Evolutionary conservation across 2,797 vertebrate genomes (phyloP), one percentile per base, ranked within the genome.

Genomic region (Poeciliopsis paucimaculata): DNA sequence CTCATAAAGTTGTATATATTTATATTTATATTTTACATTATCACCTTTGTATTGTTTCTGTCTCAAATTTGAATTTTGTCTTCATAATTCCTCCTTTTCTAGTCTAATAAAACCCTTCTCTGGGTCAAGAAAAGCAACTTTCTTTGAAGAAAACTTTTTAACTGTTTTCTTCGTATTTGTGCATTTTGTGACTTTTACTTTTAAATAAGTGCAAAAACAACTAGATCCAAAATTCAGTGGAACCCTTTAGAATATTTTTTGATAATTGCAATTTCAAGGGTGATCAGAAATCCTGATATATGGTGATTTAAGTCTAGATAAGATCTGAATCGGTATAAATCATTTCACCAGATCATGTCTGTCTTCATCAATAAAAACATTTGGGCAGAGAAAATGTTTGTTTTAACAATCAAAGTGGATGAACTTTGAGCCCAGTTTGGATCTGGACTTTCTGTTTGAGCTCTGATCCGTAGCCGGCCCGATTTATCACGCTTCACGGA

Each of bases 401-500:
- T 18, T 39, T 66, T 23, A 31, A 3, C n/a, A 53, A 23, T 53
- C 16, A 39, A 66, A 66, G 31, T 39, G 62, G 62, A 39, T 39
- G 18, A 66, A 11, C 62, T 66, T 34, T 66, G 79, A 12, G n/a
- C 72, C 23, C 12, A 70, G 82, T 89, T 88, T 86, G 81, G 39
- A 0, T 88, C 86, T 85, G 84, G 34, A 83, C 86, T 88, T 87
- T 90, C 45, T 7, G 79, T 89, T 88, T 87, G 78, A 78, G 62
- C 80, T 80, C 84, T 82, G 82, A 77, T 95, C 96, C 96, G 83
- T 95, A 64, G 93, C 96, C 15, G 16, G 96, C 71, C 95, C 93
- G 95, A 95, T 97, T 96, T 96, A 96, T 97, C 96, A 94, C 94
- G 96, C 68, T 93, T 93, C 95, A 93, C 95, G 62, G 96, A 89